Evolutionary conservation across 2,113 vertebrate genomes (phyloP).

Genomic region (Callithrix jacchus): DNA sequence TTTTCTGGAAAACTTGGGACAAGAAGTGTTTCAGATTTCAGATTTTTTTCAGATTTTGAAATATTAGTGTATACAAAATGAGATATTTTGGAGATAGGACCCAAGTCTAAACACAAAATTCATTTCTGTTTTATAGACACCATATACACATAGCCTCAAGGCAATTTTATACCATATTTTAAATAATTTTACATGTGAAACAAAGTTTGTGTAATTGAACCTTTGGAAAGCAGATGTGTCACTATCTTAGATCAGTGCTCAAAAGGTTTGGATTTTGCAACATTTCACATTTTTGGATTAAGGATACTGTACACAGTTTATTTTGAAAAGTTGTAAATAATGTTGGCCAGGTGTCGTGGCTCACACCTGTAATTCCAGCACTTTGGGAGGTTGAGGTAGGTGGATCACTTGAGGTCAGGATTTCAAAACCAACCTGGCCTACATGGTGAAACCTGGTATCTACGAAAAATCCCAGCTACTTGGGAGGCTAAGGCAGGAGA

Average conservation of each 20-base stretch:
- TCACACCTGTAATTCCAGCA: too few species aligned
- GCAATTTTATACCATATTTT: not conserved
- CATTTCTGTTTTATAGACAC: not conserved
- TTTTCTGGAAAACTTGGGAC: not conserved
- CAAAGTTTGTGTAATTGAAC: not conserved
- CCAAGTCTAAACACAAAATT: not conserved
- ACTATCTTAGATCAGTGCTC: not conserved
- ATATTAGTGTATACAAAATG: not conserved
- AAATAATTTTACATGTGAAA: not conserved
- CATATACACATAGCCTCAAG: not conserved
- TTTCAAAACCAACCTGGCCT: too few species aligned
- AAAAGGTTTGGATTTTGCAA: not conserved
- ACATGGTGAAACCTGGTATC: too few species aligned
- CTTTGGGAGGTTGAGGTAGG: too few species aligned
- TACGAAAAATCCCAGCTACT: too few species aligned
- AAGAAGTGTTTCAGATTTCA: not conserved
- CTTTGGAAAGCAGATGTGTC: not conserved
- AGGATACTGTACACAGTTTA: not conserved
- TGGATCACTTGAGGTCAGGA: too few species aligned
- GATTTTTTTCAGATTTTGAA: not conserved
- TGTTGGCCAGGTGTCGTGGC: too few species aligned
- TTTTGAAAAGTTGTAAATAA: not conserved
- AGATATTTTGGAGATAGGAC: not conserved
- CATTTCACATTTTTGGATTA: not conserved
- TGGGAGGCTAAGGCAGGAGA: too few species aligned